Evolutionary conservation across 2,888 invertebrate genomes (phyloP), one percentile per base, ranked within the genome.

Genomic region (Latrodectus elegans): DNA sequence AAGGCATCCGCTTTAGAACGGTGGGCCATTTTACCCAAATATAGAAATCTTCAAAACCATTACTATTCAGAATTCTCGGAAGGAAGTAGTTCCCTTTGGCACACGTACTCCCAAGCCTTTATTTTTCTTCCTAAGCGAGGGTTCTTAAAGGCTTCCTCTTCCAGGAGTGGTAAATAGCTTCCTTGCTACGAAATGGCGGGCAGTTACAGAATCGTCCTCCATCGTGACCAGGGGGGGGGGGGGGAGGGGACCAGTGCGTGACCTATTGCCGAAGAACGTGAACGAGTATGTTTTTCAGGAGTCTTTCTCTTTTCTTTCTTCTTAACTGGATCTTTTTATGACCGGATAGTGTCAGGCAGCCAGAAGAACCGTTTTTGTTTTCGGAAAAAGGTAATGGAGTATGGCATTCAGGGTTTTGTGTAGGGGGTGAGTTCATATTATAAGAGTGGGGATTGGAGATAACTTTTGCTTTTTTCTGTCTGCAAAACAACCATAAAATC

Each of bases 241-340:
- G 11, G 14, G 8, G 12, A 14, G 15, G 11, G 17, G 11, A 14
- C 22, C 10, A 14, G 75, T 67, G 52, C 77, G 68, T 77, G 77
- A 77, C 77, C 51, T 65, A 77, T 67, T 65, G 68, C 9, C 15
- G 67, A 67, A 12, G 9, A 49, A 64, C 52, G 55, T 22, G 55
- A 11, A 55, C 11, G 68, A 68, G 68, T 17, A 38, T 15, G n/a
- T 12, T 38, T 38, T 38, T 38, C 12, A 68, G 68, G 26, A 38
- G 68, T 8, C 38, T 68, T 68, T 68, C 22, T 38, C 68, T 38
- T 68, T 26, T 68, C 22, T 38, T 68, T 17, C 68, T 68, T 68
- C 26, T 38, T 12, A 14, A 38, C 14, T n/a, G 64, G 75, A 64
- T 64, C 75, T 75, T 60, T 75, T 75, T 75, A 75, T 75, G 75